These are phyloP conservation scores for Drosophila cognata DNA, from an alignment of 2,888 invertebrate genomes.

Conservation along the genomic window DNA sequence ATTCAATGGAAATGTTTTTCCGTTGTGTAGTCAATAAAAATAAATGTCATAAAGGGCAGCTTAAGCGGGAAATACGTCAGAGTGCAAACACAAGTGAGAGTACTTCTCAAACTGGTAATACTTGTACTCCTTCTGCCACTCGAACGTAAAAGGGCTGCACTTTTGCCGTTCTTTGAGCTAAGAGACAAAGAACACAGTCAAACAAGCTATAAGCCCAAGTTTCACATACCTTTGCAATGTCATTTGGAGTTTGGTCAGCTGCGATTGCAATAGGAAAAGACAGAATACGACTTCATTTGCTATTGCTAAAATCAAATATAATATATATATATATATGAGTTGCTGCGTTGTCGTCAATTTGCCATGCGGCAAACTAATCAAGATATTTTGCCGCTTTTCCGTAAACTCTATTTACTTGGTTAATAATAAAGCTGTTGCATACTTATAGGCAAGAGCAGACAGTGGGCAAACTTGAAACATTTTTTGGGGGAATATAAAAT, in stretches of 20 bases:
- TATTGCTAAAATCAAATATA: not conserved
- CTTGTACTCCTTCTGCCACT: constrained; percentile 2
- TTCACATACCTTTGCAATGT: constrained; percentile 5
- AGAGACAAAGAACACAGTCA: constrained; percentile 45
- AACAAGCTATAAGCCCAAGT: constrained; percentile 11
- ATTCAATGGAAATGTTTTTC: constrained; percentile 46
- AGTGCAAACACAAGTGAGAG: constrained; percentile 38
- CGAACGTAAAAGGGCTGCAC: constrained; percentile 2
- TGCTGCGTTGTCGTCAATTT: constrained; percentile 23
- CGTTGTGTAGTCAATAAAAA: constrained; percentile 73
- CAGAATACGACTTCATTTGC: not conserved
- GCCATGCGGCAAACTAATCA: constrained; percentile 55
- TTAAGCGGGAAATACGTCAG: constrained; percentile 62
- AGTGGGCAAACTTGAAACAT: constrained; percentile 1
- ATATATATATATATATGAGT: not conserved
- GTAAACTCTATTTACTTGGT: constrained; percentile 61
- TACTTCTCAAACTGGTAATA: constrained; percentile 8
- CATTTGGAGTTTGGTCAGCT: constrained; percentile 46
- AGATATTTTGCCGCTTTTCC: constrained; percentile 50
- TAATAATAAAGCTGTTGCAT: constrained; percentile 62
- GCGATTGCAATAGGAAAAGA: not conserved
- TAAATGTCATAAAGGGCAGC: constrained; percentile 77
- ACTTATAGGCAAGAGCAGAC: constrained; percentile 34
- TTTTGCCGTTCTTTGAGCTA: constrained; percentile 44
- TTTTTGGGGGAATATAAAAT: not conserved